Evolutionary conservation across 2,797 vertebrate genomes (phyloP).

Genomic region (Malacoctenus gilli): DNA sequence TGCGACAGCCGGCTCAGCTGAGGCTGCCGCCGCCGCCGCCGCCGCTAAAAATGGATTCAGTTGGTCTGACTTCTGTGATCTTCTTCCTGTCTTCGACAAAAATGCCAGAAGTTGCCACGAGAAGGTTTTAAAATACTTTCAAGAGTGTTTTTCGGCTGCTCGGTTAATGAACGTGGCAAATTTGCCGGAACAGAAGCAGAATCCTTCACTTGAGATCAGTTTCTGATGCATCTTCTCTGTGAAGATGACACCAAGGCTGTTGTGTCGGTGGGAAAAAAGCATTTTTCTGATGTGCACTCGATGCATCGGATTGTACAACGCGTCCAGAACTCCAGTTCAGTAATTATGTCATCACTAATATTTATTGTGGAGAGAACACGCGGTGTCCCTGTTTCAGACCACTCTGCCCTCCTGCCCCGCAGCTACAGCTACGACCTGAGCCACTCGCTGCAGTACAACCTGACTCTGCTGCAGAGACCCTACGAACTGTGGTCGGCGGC

Average conservation of each 20-base stretch:
- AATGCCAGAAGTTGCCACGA: neutral
- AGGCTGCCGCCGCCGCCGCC: too few species aligned
- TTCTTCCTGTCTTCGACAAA: neutral
- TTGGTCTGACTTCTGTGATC: neutral
- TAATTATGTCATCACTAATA: neutral
- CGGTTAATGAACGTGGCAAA: too few species aligned
- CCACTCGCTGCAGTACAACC: conserved; percentile 96
- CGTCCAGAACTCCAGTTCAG: neutral
- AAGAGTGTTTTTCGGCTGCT: too few species aligned
- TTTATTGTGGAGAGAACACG: neutral
- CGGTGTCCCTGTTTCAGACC: conserved; percentile 20
- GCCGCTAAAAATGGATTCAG: neutral
- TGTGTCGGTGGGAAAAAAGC: too few species aligned
- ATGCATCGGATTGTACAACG: neutral
- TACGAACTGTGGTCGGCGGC: conserved; percentile 79
- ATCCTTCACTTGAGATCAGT: too few species aligned
- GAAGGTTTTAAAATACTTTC: too few species aligned
- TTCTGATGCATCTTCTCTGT: too few species aligned
- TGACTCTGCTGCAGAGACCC: conserved; percentile 89
- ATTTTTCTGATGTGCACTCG: neutral
- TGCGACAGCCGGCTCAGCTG: too few species aligned
- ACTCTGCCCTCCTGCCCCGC: conserved; percentile 24
- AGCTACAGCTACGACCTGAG: conserved; percentile 99
- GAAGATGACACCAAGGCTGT: too few species aligned
- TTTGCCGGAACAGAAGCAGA: too few species aligned